Conservation (phyloP, 2,888 invertebrate genomes). For the Mactromeris polynyma region DNA sequence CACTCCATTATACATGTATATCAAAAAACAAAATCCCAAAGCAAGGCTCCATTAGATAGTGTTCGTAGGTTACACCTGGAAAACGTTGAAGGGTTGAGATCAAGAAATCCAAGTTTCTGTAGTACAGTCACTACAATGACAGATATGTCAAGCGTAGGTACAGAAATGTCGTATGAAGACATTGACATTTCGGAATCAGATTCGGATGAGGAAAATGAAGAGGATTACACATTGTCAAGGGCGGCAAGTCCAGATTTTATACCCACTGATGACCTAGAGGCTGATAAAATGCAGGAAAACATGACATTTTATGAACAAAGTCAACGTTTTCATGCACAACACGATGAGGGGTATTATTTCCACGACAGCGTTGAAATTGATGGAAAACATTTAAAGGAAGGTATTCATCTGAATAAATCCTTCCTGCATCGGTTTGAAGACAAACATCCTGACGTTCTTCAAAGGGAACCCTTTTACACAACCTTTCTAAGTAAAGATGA, state of each 20-base stretch:
- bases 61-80: background rate
- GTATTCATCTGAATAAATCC: conserved; percentile 41
- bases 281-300: conserved; percentile 15
- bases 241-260: conserved; percentile 9
- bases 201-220: conserved; percentile 28
- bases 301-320: conserved; percentile 62
- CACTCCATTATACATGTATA: background rate
- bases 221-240: conserved; percentile 16
- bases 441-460: conserved; percentile 21
- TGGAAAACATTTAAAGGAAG: conserved; percentile 20
- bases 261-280: conserved; percentile 12
- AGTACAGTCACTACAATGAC: background rate
- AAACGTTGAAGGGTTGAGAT: background rate
- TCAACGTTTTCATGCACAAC: conserved; percentile 26
- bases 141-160: conserved; percentile 5
- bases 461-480: background rate
- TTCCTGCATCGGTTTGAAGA: conserved; percentile 47
- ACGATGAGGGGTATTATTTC: background rate
- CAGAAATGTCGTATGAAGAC: conserved; percentile 14
- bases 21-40: too few relatives aligned
- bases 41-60: too few relatives aligned
- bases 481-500: background rate
- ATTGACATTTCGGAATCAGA: conserved; percentile 20
- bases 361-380: conserved; percentile 25
- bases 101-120: background rate